These are phyloP conservation scores for Pandemis heparana DNA, from an alignment of 2,888 invertebrate genomes.

Conservation along the genomic window DNA sequence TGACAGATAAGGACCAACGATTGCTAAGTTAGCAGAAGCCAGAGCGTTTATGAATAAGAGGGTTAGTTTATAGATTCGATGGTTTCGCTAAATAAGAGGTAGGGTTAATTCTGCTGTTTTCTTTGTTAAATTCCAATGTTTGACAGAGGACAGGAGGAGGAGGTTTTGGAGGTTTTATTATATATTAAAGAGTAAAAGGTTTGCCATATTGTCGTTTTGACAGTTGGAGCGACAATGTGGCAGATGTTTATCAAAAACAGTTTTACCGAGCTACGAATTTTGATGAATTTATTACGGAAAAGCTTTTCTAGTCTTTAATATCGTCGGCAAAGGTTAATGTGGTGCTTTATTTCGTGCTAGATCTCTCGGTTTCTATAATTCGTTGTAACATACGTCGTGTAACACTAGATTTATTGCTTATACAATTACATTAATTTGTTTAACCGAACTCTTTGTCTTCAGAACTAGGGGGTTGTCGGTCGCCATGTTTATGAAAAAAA, in stretches of 20 bases:
- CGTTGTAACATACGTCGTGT: constrained; percentile 68
- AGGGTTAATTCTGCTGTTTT: not conserved
- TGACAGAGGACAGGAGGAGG: not conserved
- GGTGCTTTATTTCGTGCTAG: constrained; percentile 68
- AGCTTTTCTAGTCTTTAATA: not conserved
- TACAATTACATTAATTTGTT: constrained; percentile 57
- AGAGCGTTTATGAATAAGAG: too few species aligned
- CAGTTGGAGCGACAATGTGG: not conserved
- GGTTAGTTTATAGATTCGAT: not conserved
- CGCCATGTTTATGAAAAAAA: not conserved
- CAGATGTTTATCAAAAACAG: not conserved
- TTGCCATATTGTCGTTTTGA: constrained; percentile 2
- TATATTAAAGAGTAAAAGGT: not conserved
- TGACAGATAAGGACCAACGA: too few species aligned
- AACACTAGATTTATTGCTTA: constrained; percentile 66
- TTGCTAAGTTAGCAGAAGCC: too few species aligned
- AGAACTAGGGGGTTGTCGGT: constrained; percentile 1
- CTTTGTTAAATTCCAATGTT: not conserved
- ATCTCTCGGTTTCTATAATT: constrained; percentile 56
- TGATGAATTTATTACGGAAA: not conserved
- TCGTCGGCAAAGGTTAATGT: constrained; percentile 46
- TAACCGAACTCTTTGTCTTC: not conserved
- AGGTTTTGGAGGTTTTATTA: not conserved
- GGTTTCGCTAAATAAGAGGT: not conserved
- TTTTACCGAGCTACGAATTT: not conserved